Percentiles rank a stretch among this genome's conserved stretches.
Conservation (phyloP, 2,113 vertebrate species). For the Pygoscelis adeliae region DNA sequence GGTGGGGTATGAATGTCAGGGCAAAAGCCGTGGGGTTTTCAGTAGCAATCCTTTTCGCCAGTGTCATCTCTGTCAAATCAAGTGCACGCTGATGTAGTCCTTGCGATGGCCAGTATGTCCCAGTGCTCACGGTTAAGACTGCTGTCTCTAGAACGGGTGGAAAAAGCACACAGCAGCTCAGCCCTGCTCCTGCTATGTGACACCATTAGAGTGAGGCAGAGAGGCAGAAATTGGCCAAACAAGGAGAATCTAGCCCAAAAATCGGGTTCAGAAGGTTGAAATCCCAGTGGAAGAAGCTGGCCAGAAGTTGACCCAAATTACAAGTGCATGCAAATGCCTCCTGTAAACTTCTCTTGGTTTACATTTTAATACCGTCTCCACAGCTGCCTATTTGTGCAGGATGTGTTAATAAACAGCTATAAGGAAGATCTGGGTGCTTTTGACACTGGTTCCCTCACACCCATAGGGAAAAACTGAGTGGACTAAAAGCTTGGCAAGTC, state of each 20-base stretch:
- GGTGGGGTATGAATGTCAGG: background rate
- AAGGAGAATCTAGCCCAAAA: background rate
- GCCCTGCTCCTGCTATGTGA: background rate
- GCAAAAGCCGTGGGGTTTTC: background rate
- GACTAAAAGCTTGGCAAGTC: background rate
- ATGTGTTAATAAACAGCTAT: background rate
- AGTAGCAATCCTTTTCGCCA: background rate
- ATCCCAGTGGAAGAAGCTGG: background rate
- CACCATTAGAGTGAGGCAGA: background rate
- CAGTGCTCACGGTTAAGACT: background rate
- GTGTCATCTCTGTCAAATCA: background rate
- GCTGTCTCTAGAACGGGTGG: accelerated
- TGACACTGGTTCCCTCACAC: background rate
- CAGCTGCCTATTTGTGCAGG: background rate
- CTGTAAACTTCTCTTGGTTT: background rate
- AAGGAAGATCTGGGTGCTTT: background rate
- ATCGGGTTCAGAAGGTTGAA: background rate
- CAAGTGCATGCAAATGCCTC: background rate
- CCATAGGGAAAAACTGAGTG: background rate
- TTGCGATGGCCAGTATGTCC: background rate
- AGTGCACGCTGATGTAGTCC: background rate
- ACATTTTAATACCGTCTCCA: background rate
- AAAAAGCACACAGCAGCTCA: background rate
- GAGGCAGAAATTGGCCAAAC: background rate
- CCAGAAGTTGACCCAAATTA: background rate